A percentile compares a stretch with the other conserved stretches of the same genome.
These are phyloP conservation scores for Phoebastria nigripes DNA, from an alignment of 2,797 vertebrate genomes.

Conservation along the genomic window DNA sequence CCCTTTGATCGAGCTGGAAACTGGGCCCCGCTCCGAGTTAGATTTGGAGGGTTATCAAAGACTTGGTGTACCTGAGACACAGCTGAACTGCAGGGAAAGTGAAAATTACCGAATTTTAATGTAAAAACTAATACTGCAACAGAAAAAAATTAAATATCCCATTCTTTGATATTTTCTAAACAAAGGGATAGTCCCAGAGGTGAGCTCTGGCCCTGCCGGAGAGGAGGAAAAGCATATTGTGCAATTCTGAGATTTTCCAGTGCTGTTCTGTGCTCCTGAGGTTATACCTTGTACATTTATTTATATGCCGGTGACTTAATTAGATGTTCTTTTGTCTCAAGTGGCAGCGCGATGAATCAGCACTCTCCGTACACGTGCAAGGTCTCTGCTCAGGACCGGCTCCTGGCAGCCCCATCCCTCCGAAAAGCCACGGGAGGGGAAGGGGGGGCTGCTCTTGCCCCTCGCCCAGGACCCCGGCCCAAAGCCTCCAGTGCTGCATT, in stretches of 20 bases:
- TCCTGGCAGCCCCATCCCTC: background rate
- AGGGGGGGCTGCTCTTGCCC: rapidly evolving
- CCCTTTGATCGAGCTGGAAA: background rate
- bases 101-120: background rate
- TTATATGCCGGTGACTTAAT: slow-evolving; percentile 48
- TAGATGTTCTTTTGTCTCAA: slow-evolving; percentile 55
- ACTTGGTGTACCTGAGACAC: background rate
- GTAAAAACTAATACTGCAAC: background rate
- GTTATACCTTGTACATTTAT: background rate
- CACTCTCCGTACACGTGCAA: background rate
- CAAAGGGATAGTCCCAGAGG: background rate
- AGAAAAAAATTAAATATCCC: background rate
- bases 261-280: background rate
- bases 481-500: rapidly evolving
- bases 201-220: background rate
- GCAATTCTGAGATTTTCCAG: background rate
- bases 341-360: slow-evolving; percentile 61
- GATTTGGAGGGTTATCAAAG: background rate
- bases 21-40: rapidly evolving
- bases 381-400: background rate
- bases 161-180: background rate
- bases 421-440: rapidly evolving
- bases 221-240: background rate
- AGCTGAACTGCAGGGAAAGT: background rate
- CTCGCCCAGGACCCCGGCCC: rapidly evolving